These are phyloP conservation scores for Silurus meridionalis DNA, from an alignment of 2,113 vertebrate genomes.

Conservation along the genomic window DNA sequence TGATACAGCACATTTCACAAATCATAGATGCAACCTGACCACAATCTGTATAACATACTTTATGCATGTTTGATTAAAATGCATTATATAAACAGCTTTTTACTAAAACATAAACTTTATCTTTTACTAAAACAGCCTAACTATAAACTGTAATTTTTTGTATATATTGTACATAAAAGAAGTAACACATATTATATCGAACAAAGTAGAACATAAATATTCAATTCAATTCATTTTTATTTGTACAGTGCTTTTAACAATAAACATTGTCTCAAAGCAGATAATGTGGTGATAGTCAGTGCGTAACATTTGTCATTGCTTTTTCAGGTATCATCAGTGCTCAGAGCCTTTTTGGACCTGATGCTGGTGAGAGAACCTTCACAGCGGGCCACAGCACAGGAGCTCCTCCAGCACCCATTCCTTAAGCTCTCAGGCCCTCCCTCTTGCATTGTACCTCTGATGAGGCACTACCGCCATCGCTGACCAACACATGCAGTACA, in stretches of 20 bases:
- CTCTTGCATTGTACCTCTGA: conserved; percentile 95
- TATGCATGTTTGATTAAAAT: background rate
- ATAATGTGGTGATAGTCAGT: too few relatives aligned
- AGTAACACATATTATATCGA: too few relatives aligned
- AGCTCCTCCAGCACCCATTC: conserved; percentile 90
- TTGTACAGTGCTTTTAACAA: too few relatives aligned
- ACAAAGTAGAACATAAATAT: background rate
- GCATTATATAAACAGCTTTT: background rate
- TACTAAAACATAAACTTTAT: background rate
- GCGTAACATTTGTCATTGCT: background rate
- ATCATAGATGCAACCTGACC: background rate
- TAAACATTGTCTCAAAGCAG: too few relatives aligned
- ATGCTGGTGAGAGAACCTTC: conserved; percentile 97
- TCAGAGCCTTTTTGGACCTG: conserved; percentile 90
- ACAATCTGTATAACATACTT: background rate
- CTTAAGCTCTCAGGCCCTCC: conserved; percentile 92
- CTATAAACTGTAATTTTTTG: background rate
- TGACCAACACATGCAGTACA: conserved; percentile 72
- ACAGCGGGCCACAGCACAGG: conserved; percentile 90
- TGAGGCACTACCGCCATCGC: conserved; percentile 95
- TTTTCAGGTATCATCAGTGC: conserved; percentile 83
- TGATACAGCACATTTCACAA: background rate
- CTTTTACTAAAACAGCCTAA: too few relatives aligned
- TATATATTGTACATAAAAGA: background rate
- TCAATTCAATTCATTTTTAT: too few relatives aligned